Base-by-base conservation (phyloP, 2,113 vertebrate genomes). In the Cathartes aura region DNA sequence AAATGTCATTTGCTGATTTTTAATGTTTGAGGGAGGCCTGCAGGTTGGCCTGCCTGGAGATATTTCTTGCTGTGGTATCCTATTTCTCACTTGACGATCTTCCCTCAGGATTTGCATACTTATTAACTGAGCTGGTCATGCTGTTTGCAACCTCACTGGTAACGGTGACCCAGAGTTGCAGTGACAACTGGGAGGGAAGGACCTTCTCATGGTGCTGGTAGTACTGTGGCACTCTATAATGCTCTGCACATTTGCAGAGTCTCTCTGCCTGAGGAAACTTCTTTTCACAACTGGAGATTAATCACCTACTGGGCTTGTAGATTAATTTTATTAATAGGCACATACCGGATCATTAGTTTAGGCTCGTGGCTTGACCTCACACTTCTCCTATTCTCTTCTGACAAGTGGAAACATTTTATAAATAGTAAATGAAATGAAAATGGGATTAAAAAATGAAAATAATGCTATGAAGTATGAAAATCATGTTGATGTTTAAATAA, bases 181-280 rank as follows among this genome's bases (percentile, higher is more conserved):
- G 34, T 11, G 40, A 4, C 7, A 4, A 8, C 43, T 47, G 48
- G 14, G 45, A 32, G 22, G 15, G 21, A 4, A 42, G 34, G 27
- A 23, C 17, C 7, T 47, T 76, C 71, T 82, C 17, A 1, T 19
- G 18, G 23, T 21, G 21, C 56, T 71, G 9, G 8, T 53, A 29
- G 32, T 45, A 38, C 21, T 2, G 8, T 0, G 5, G 27, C 0
- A 0, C 38, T 84, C 53, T 0, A 0, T 30, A 7, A 26, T 5
- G 5, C 50, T 82, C 73, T 74, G 76, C 21, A 24, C 2, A 0
- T 60, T 23, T 3, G 1, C 29, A 38, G 13, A 40, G 6, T 71
- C 38, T 47, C 23, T 53, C 52, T 81, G 67, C 53, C 67, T 26
- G 15, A 19, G 23, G 29, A 79, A 78, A 78, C n/a, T 45, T 74